These are phyloP conservation scores for Oriolus oriolus DNA, from an alignment of 2,113 vertebrate species.

Conservation along the genomic window DNA sequence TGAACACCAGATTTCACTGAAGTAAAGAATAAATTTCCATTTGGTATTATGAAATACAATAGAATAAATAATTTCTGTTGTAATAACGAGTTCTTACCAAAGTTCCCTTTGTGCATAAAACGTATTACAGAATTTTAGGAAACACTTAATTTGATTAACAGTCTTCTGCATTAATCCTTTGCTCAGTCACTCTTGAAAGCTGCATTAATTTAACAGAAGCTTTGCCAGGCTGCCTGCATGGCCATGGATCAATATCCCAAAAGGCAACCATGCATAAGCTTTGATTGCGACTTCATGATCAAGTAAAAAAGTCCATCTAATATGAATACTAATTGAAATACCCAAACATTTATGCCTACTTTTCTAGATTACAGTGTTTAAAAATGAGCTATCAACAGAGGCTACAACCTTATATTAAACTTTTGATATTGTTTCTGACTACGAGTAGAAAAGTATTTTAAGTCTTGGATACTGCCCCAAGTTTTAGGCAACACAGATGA, in stretches of 20 bases:
- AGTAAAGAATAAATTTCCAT: not conserved
- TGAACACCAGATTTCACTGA: not conserved
- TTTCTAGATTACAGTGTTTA: not conserved
- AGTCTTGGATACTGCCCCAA: not conserved
- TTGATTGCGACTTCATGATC: constrained; percentile 34
- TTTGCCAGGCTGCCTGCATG: constrained; percentile 49
- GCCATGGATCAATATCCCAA: constrained; percentile 46
- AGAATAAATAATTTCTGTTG: constrained; percentile 26
- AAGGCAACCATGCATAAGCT: constrained; percentile 8
- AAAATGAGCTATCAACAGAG: not conserved
- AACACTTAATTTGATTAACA: constrained; percentile 69
- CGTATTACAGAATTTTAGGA: constrained; percentile 59
- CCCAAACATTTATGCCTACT: not conserved
- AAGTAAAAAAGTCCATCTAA: constrained; percentile 8
- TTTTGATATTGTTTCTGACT: not conserved
- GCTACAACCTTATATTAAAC: not conserved
- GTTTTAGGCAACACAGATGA: not conserved
- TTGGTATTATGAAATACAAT: constrained; percentile 25
- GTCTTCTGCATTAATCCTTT: constrained; percentile 44
- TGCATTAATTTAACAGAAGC: constrained; percentile 58
- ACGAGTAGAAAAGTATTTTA: not conserved
- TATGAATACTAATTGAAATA: constrained; percentile 3
- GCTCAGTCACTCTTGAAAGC: constrained; percentile 54
- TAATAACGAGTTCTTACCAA: constrained; percentile 43
- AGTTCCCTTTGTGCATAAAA: constrained; percentile 61